These are phyloP conservation scores for Chromoteleia sp. DNA, from an alignment of 2,888 invertebrate genomes.

Conservation along the genomic window DNA sequence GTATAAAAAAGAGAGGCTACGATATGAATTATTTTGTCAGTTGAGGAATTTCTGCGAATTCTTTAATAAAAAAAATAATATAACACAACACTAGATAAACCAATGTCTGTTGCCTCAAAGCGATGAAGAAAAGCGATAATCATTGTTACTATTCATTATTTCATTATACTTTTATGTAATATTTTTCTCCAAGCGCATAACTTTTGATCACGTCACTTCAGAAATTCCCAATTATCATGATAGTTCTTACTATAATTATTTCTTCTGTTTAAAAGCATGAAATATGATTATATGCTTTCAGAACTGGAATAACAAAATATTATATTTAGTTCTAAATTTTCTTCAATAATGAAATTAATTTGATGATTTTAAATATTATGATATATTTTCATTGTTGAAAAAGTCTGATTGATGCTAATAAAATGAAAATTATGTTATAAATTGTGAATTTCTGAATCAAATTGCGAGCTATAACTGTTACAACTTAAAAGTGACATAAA, in stretches of 20 bases:
- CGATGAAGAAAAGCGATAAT: slow-evolving; percentile 11
- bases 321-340: no score
- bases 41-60: neutral
- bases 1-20: no score
- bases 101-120: no score
- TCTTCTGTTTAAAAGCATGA: neutral
- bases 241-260: neutral
- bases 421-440: no score
- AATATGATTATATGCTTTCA: no score
- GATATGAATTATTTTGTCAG: neutral
- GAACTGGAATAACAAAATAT: neutral
- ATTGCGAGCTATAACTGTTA: no score
- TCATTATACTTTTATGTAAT: slow-evolving; percentile 39
- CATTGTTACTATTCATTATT: neutral
- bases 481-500: no score
- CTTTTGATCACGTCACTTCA: slow-evolving; percentile 19
- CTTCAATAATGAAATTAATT: no score
- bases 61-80: neutral
- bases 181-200: slow-evolving; percentile 3
- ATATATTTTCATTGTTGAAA: no score
- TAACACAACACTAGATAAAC: neutral
- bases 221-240: slow-evolving; percentile 22
- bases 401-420: no score
- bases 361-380: no score
- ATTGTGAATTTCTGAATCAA: no score